A percentile compares a stretch with the other conserved stretches of the same genome.
These are phyloP conservation scores for Hoplostethus mediterraneus DNA, from an alignment of 2,797 vertebrate genomes.

Conservation along the genomic window DNA sequence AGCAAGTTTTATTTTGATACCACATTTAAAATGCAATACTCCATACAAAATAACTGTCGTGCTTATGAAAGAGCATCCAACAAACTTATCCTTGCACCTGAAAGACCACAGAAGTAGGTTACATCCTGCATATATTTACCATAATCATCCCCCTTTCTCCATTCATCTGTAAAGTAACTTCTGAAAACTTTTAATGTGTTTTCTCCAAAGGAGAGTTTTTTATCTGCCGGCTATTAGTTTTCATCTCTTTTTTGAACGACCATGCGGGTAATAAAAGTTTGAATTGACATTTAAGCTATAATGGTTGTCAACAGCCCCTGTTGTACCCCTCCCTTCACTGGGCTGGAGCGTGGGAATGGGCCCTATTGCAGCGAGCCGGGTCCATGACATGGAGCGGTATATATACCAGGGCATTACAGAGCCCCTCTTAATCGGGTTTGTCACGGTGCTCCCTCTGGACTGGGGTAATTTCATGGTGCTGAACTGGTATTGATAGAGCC, in stretches of 20 bases:
- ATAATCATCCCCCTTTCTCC: conserved; percentile 65
- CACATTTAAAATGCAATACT: conserved; percentile 63
- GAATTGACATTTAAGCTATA: conserved; percentile 73
- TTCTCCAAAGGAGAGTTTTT: conserved; percentile 34
- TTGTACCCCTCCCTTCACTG: conserved; percentile 10
- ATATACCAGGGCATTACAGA: conserved; percentile 78
- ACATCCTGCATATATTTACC: conserved; percentile 80
- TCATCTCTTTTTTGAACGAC: conserved; percentile 46
- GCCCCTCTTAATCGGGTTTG: conserved; percentile 83
- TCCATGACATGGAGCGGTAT: conserved; percentile 77
- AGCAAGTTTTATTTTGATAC: conserved; percentile 51
- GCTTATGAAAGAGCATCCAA: conserved; percentile 48
- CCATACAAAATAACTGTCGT: conserved; percentile 45
- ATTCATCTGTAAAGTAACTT: conserved; percentile 67
- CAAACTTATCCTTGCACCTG: conserved; percentile 66
- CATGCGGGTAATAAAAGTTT: conserved; percentile 63
- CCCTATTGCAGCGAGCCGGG: conserved; percentile 48
- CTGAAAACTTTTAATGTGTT: conserved; percentile 67
- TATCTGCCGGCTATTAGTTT: conserved; percentile 47
- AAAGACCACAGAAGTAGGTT: conserved; percentile 79
- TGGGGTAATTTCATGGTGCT: conserved; percentile 85
- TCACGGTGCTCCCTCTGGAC: conserved; percentile 80
- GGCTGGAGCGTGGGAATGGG: conserved; percentile 59
- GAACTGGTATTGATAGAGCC: conserved; percentile 84
- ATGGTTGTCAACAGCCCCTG: conserved; percentile 52